A percentile compares a stretch with the other conserved stretches of the same genome.
phyloP scores from a whole-genome alignment of 1,140 invertebrate genomes.

The Varroa destructor region DNA sequence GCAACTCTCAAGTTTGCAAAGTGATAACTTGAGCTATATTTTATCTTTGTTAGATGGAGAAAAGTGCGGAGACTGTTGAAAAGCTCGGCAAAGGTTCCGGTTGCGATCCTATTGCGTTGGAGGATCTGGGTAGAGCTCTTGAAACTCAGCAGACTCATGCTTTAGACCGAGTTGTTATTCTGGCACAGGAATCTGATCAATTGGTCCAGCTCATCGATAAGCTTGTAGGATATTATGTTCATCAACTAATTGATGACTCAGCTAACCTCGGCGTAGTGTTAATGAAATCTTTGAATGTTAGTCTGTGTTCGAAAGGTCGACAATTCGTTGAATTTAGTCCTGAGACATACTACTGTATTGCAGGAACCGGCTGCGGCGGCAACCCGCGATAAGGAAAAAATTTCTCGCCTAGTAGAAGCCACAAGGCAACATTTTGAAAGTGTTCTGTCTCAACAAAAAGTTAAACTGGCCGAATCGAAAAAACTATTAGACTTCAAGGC shows the following conservation, averaged over 20 bases:
- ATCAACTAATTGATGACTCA: constrained; percentile 1
- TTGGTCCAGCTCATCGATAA: constrained; percentile 51
- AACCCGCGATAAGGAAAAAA: constrained; percentile 54
- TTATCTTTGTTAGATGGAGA: constrained; percentile 7
- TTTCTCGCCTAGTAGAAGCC: constrained; percentile 49
- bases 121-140: constrained; percentile 42
- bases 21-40: constrained; percentile 39
- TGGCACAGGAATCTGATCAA: constrained; percentile 50
- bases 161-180: constrained; percentile 49
- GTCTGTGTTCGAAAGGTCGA: too few relatives aligned
- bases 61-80: not conserved
- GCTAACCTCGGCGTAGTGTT: too few relatives aligned
- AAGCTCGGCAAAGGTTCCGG: not conserved
- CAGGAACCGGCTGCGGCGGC: constrained; percentile 55
- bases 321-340: too few relatives aligned
- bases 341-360: constrained; percentile 32
- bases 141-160: constrained; percentile 48
- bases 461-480: constrained; percentile 50
- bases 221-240: constrained; percentile 43
- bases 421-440: constrained; percentile 47
- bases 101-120: not conserved
- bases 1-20: constrained; percentile 40
- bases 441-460: constrained; percentile 49
- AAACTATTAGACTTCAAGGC: constrained; percentile 55
- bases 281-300: too few relatives aligned